Evolutionary conservation across 2,113 vertebrate genomes (phyloP).

Genomic region (Catharus bicknelli): DNA sequence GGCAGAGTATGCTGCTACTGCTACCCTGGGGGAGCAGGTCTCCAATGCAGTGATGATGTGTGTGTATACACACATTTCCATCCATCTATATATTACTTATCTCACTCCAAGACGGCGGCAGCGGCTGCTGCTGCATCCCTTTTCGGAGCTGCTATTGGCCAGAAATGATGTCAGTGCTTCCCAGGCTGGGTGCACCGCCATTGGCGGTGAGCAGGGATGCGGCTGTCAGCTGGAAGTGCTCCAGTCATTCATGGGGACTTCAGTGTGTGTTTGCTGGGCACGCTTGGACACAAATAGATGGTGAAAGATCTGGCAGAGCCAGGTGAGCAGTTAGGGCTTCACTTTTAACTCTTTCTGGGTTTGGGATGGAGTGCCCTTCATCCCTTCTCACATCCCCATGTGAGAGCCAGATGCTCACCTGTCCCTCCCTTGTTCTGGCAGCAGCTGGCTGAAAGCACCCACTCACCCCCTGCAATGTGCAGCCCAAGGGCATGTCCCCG

Average conservation of each 20-base stretch:
- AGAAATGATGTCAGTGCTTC: slow-evolving; percentile 95
- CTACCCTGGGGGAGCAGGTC: background rate
- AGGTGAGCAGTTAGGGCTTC: slow-evolving; percentile 41
- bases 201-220: slow-evolving; percentile 85
- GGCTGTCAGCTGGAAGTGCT: slow-evolving; percentile 82
- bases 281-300: slow-evolving; percentile 39
- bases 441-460: background rate
- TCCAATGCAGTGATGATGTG: background rate
- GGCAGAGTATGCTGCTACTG: fast-evolving
- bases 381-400: background rate
- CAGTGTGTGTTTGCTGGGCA: slow-evolving; percentile 55
- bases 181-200: slow-evolving; percentile 75
- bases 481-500: background rate
- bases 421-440: slow-evolving; percentile 34
- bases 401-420: background rate
- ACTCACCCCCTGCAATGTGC: background rate
- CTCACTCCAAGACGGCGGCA: slow-evolving; percentile 53
- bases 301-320: slow-evolving; percentile 4
- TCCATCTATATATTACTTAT: slow-evolving; percentile 66
- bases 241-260: slow-evolving; percentile 88
- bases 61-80: slow-evolving; percentile 29
- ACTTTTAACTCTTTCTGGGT: slow-evolving; percentile 63
- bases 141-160: slow-evolving; percentile 84
- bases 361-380: background rate
- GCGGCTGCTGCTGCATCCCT: slow-evolving; percentile 79